A percentile compares a stretch with the other conserved stretches of the same genome.
Evolutionary conservation across 37 sponge, comb jelly and placozoan genomes (phyloP).

Genomic region (Eunapius fragilis): DNA sequence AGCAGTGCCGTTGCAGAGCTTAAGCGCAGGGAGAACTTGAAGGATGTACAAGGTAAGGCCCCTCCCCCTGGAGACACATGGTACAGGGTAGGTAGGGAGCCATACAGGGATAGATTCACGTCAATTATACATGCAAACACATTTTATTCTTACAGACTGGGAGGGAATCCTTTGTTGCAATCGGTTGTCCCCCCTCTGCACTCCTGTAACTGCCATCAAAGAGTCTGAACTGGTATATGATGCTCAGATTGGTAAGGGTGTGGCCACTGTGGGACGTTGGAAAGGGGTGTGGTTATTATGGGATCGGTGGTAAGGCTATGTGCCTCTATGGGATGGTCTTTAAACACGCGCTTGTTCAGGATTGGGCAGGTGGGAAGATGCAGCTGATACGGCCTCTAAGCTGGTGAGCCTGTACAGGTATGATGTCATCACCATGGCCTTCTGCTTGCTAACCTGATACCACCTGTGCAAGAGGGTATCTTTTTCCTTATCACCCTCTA

Average conservation of each 20-base stretch:
- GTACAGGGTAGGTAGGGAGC: not conserved
- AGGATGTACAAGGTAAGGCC: not conserved
- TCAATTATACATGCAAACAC: too few species aligned
- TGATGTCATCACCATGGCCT: not conserved
- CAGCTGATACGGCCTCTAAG: not conserved
- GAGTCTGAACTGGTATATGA: not conserved
- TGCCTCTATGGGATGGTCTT: not conserved
- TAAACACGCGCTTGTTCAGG: not conserved
- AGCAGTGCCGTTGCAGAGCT: not conserved
- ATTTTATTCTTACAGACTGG: not conserved
- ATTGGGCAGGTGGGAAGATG: not conserved
- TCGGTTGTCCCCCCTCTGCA: not conserved
- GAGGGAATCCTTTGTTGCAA: not conserved
- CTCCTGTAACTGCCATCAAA: not conserved
- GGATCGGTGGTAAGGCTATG: too few species aligned
- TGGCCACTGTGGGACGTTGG: too few species aligned
- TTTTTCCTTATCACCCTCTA: conserved; percentile 19
- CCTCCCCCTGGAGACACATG: too few species aligned
- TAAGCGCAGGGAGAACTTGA: not conserved
- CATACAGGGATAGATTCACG: too few species aligned
- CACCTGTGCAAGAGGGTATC: not conserved
- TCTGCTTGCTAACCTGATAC: not conserved
- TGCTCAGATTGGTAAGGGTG: not conserved
- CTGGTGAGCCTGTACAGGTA: not conserved
- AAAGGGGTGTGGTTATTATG: too few species aligned